Percentiles rank a stretch among this genome's conserved stretches.
phyloP scores from a whole-genome alignment of 1,140 invertebrate species.

The Drosophila nigromelanica region DNA sequence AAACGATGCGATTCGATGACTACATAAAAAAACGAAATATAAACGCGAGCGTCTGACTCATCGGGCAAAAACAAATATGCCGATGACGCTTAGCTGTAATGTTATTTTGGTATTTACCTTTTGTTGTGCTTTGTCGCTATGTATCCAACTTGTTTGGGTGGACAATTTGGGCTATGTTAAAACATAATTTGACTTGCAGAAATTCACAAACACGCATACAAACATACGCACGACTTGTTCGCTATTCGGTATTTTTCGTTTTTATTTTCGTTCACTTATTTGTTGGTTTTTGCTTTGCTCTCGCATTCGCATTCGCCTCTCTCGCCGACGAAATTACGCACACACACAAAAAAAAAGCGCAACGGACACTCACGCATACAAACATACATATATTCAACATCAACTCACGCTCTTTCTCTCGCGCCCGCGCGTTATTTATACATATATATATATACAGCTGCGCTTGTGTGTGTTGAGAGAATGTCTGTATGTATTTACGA shows the following conservation, averaged over 20 bases:
- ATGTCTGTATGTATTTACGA: slow-evolving; percentile 71
- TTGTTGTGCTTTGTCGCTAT: slow-evolving; percentile 2
- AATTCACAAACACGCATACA: slow-evolving; percentile 31
- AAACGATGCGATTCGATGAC: slow-evolving; percentile 29
- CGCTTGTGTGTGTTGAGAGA: slow-evolving; percentile 33
- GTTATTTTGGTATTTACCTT: slow-evolving; percentile 35
- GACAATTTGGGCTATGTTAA: slow-evolving; percentile 21
- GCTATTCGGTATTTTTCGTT: slow-evolving; percentile 60
- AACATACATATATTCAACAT: slow-evolving; percentile 13
- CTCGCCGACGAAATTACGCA: slow-evolving; percentile 39
- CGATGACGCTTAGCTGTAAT: slow-evolving; percentile 22
- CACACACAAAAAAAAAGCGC: slow-evolving; percentile 55
- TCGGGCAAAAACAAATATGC: slow-evolving; percentile 31
- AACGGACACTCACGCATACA: slow-evolving; percentile 33
- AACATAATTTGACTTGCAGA: slow-evolving; percentile 36
- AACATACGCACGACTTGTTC: slow-evolving; percentile 57
- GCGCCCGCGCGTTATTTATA: slow-evolving; percentile 69
- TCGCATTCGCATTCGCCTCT: slow-evolving; percentile 73
- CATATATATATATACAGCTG: slow-evolving; percentile 54
- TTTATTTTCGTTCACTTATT: slow-evolving; percentile 82
- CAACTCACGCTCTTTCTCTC: slow-evolving; percentile 36
- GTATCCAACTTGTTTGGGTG: slow-evolving; percentile 24
- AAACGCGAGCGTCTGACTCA: slow-evolving; percentile 33
- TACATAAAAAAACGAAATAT: slow-evolving; percentile 7
- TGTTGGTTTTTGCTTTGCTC: slow-evolving; percentile 80